Evolutionary conservation across 2,888 invertebrate species (phyloP), one percentile per base, ranked within the genome.

Genomic region (Latheticus oryzae): DNA sequence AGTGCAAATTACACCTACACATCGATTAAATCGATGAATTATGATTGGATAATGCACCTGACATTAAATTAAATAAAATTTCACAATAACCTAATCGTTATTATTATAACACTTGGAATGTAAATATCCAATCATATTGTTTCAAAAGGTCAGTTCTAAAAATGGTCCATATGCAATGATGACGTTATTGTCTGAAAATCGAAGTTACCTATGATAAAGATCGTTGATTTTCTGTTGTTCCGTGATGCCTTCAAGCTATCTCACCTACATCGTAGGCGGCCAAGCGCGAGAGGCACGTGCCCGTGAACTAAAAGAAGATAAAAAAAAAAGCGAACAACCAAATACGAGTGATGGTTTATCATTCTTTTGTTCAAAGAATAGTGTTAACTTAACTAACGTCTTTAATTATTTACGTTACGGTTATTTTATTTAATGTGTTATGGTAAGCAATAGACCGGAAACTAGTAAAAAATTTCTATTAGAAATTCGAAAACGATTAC

Each of bases 211-310:
- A 52, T 60, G 71, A 72, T 71, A 71, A 66, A 66, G 65, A 71
- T 72, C 70, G 59, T 64, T 70, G 71, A 72, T 72, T 63, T 64
- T 61, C 64, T 67, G 61, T n/a, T 61, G 63, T 60, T 63, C 65
- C 73, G 72, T 72, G 73, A 73, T 71, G 70, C 67, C 73, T 68
- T 26, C 55, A 62, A 61, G 73, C 69, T 65, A 64, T 61, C 62
- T 60, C 64, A 56, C 53, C 63, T 56, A 65, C 70, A 63, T 66
- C 68, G 70, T 71, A 67, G 70, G 71, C 71, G 73, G 69, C 69
- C 69, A 61, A 68, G 69, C 65, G 67, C 65, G 68, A 68, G 67
- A 63, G 69, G 70, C 73, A 72, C 73, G 73, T 72, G 72, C 72
- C 72, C 69, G 63, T 68, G 64, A 69, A 66, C 62, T 62, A 43